phyloP scores from a whole-genome alignment of 2,113 vertebrate species.

The Reinhardtius hippoglossoides region DNA sequence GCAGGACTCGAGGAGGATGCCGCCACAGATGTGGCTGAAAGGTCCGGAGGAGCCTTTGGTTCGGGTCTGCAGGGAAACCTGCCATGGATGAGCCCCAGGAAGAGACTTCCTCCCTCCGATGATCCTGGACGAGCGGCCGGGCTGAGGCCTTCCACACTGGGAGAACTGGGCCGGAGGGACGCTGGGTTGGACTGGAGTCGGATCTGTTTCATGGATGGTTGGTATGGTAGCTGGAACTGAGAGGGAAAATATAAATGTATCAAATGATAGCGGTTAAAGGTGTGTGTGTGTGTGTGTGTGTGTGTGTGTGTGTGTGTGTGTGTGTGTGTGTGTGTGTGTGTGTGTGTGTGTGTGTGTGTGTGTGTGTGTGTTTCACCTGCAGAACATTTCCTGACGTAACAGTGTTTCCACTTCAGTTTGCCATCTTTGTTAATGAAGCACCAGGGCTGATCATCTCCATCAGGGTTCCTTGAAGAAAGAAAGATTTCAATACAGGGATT shows the following conservation, averaged over 20 bases:
- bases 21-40: constrained; percentile 84
- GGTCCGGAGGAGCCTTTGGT: neutral
- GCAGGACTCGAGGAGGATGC: constrained; percentile 86
- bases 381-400: constrained; percentile 36
- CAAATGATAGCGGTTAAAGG: neutral
- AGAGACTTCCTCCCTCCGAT: constrained; percentile 88
- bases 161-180: constrained; percentile 58
- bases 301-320: neutral
- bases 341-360: neutral
- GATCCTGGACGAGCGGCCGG: constrained; percentile 75
- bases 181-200: neutral
- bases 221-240: constrained; percentile 18
- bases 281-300: neutral
- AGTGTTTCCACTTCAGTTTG: constrained; percentile 41
- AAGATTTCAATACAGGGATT: neutral
- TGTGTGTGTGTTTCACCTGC: constrained; percentile 29
- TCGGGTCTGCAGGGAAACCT: constrained; percentile 85
- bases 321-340: constrained; percentile 15
- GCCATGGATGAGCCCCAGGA: constrained; percentile 89
- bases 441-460: constrained; percentile 54
- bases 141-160: constrained; percentile 81
- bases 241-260: neutral
- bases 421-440: constrained; percentile 36
- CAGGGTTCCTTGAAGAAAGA: constrained; percentile 47
- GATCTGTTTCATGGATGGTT: constrained; percentile 2